Percentiles rank a stretch among this genome's conserved stretches.
phyloP scores from a whole-genome alignment of 2,113 vertebrate species.

The Notechis scutatus region DNA sequence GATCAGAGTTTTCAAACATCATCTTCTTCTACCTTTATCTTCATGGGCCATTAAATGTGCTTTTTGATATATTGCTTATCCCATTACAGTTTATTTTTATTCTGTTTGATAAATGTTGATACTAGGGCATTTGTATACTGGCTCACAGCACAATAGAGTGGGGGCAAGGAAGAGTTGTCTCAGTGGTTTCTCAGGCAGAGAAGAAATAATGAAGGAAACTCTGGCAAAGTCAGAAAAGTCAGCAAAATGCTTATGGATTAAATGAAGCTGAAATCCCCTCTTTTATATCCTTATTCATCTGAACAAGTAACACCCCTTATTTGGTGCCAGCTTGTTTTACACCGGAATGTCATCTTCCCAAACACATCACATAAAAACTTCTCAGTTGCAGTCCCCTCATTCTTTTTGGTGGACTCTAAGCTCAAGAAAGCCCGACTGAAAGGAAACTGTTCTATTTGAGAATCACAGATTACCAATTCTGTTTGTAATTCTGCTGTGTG shows the following conservation, averaged over 20 bases:
- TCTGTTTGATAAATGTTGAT: background rate
- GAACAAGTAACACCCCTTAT: background rate
- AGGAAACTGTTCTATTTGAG: background rate
- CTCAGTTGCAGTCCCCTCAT: background rate
- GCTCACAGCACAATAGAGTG: background rate
- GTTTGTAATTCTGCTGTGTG: background rate
- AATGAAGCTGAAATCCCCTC: background rate
- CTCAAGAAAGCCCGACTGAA: background rate
- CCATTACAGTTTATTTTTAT: background rate
- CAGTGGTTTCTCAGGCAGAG: background rate
- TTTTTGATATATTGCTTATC: background rate
- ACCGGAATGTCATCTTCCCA: background rate
- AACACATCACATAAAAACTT: background rate
- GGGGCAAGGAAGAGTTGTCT: background rate
- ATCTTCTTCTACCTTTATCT: background rate
- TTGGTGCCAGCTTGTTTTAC: background rate
- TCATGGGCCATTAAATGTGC: background rate
- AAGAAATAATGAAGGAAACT: background rate
- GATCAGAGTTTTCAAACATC: background rate
- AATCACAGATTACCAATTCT: background rate
- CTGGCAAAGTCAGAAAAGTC: background rate
- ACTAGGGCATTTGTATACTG: background rate
- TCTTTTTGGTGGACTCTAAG: background rate
- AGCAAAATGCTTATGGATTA: background rate
- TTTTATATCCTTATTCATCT: background rate